Conservation (phyloP, 35 echinoderm and acorn worm species). For the Heliocidaris tuberculata region DNA sequence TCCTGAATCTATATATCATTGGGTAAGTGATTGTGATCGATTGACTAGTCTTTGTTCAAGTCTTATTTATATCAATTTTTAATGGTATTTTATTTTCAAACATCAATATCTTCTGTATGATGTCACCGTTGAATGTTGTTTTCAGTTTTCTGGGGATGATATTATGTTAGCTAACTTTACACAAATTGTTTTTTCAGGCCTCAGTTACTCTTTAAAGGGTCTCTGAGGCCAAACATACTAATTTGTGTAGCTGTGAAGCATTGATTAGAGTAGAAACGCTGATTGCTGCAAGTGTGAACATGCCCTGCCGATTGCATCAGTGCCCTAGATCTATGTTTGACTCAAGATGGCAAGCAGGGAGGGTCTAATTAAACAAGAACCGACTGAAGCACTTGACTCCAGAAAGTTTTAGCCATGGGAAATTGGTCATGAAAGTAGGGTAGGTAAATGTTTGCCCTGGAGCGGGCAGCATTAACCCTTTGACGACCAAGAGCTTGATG, state of each 20-base stretch:
- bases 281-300: background rate
- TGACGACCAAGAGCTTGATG: background rate
- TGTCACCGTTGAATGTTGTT: background rate
- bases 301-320: background rate
- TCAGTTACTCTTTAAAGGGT: too few relatives aligned
- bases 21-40: too few relatives aligned
- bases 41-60: too few relatives aligned
- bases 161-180: too few relatives aligned
- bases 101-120: background rate
- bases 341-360: background rate
- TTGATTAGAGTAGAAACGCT: background rate
- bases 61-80: too few relatives aligned
- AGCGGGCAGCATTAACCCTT: background rate
- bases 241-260: background rate
- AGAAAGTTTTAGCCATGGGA: constrained; percentile 7
- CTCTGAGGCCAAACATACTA: background rate
- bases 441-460: background rate
- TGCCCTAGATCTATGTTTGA: background rate
- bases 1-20: too few relatives aligned
- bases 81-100: too few relatives aligned
- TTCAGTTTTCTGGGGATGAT: too few relatives aligned
- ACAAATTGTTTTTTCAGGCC: too few relatives aligned
- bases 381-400: background rate
- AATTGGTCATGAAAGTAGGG: constrained; percentile 1
- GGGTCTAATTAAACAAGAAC: constrained; percentile 10